Evolutionary conservation across 2,113 vertebrate genomes (phyloP), one percentile per base, ranked within the genome.

Genomic region (Cepphus grylle): DNA sequence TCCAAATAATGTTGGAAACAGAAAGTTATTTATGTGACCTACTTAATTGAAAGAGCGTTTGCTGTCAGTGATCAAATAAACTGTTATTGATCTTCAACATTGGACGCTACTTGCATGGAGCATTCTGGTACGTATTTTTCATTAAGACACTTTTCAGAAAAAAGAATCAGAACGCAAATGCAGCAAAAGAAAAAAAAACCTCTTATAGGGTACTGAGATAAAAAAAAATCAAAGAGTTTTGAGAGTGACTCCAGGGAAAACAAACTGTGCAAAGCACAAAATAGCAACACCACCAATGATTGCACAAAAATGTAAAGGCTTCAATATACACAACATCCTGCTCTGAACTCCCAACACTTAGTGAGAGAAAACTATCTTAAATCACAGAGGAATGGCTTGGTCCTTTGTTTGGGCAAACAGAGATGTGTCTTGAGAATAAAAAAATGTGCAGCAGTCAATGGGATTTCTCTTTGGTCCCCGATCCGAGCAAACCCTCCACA

Each of bases 1-100:
- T 96, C 94, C 94, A 97, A 94, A 90, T 94, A 87, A 92, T 91
- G 45, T 65, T 97, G 94, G 88, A 96, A 97, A 58, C 81, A 88
- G 86, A 94, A 94, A 94, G 94, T 95, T 97, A 97, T 97, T 97
- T 97, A 97, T 97, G 96, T 95, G 94, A 97, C 96, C 90, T 93
- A 79, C 91, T 96, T 97, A 97, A 97, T 96, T 97, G 96, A 97
- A 97, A 97, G 95, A 97, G 90, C 77, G 95, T 97, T 97, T 94
- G 86, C 90, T 89, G 93, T 97, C 97, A 96, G 95, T 94, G 92
- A 97, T 96, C 97, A 97, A 97, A 97, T 97, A 96, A 97, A 97
- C 97, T 94, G 85, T 94, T 97, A 97, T 97, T 96, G 97, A 97
- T 97, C 93, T 94, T 89, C 93, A 93, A 55, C 89, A 83, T 95